Conservation (phyloP, 2,888 invertebrate species). For the Rapana venosa region DNA sequence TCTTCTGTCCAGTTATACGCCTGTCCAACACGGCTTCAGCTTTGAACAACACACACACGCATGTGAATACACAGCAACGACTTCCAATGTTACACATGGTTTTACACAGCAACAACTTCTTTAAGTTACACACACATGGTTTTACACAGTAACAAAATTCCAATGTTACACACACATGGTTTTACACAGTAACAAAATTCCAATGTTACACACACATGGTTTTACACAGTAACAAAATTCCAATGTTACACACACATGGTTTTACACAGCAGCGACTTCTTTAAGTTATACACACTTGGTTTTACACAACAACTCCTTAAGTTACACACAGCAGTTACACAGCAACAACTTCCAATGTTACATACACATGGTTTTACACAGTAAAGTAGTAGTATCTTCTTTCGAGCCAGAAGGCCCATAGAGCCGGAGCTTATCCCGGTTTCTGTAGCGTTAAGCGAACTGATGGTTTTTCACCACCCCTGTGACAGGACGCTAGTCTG, state of each 20-base stretch:
- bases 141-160: not conserved
- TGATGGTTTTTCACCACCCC: too few relatives aligned
- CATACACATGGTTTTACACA: too few relatives aligned
- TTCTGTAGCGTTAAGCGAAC: too few relatives aligned
- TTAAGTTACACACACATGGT: not conserved
- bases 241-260: too few relatives aligned
- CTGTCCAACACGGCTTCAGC: slow-evolving; percentile 41
- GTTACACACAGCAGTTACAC: not conserved
- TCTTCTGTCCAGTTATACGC: slow-evolving; percentile 53
- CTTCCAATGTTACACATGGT: not conserved
- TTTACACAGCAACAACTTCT: not conserved
- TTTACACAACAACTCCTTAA: not conserved
- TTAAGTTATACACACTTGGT: not conserved
- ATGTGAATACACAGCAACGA: not conserved
- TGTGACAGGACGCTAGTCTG: too few relatives aligned
- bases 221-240: too few relatives aligned
- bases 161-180: not conserved
- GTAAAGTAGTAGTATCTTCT: too few relatives aligned
- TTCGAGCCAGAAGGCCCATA: too few relatives aligned
- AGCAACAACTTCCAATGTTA: not conserved
- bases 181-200: too few relatives aligned
- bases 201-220: too few relatives aligned
- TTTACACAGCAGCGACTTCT: not conserved
- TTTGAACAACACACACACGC: not conserved
- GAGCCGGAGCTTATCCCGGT: too few relatives aligned